A percentile compares a stretch with the other conserved stretches of the same genome.
Conservation (phyloP, 2,113 vertebrate genomes). For the Pterocles burchelli region DNA sequence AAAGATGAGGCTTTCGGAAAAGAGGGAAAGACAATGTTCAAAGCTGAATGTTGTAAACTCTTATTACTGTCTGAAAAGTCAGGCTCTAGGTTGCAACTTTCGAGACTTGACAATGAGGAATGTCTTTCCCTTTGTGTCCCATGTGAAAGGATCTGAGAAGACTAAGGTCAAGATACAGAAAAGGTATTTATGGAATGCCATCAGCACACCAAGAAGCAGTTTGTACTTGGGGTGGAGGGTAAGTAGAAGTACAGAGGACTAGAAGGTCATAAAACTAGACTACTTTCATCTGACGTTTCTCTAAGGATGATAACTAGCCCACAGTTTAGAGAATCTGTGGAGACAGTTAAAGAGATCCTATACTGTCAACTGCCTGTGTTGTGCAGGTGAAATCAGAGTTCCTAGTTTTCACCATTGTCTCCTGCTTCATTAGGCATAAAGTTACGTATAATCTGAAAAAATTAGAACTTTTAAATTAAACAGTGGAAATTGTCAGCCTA, state of each 20-base stretch:
- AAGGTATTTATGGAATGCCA: background rate
- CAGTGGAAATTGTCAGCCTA: background rate
- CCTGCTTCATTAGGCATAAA: background rate
- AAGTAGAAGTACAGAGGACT: background rate
- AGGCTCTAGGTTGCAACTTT: background rate
- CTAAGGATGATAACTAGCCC: background rate
- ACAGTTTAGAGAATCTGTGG: background rate
- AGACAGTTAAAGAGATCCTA: background rate
- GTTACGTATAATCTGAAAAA: background rate
- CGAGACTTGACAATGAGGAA: background rate
- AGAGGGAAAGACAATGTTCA: background rate
- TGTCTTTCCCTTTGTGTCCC: background rate
- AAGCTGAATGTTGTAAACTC: background rate
- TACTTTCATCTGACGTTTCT: background rate
- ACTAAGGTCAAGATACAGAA: background rate
- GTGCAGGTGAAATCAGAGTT: background rate
- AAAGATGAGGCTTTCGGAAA: background rate
- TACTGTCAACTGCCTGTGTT: background rate
- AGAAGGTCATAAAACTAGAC: background rate
- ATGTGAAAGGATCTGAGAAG: background rate
- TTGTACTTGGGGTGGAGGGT: background rate
- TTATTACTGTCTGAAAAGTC: background rate
- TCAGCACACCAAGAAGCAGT: background rate
- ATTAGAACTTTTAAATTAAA: background rate
- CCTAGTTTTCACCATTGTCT: background rate